Evolutionary conservation across 2,797 vertebrate species (phyloP), one percentile per base, ranked within the genome.

Genomic region (Pseudomugil gertrudae): DNA sequence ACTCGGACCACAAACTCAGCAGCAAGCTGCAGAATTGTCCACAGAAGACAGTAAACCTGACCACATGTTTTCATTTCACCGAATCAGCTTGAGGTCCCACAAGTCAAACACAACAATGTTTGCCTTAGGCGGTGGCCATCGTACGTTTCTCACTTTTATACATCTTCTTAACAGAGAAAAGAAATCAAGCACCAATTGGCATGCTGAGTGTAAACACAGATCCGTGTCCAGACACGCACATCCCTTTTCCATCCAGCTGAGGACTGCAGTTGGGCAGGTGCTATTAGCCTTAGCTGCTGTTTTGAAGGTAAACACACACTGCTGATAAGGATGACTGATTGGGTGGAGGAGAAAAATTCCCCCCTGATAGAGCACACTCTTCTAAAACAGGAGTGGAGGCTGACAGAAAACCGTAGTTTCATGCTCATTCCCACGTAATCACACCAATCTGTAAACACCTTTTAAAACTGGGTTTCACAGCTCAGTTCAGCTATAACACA

Each of bases 251-350:
- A 54, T 59, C 73, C 60, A 66, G 53, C 65, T 32, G 56, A 60
- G 61, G 43, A 38, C 30, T 47, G 21, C 9, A 10, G 62, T 69
- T 66, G 70, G 53, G 72, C 76, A 11, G 50, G 78, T 66, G 52
- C 60, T 82, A 47, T 84, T 76, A 74, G 73, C 70, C 67, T 86
- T 84, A 80, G 84, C 85, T 70, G 63, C 79, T 23, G 70, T 53
- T 82, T 60, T 30, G 1, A 73, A 85, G 59, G 66, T 80, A 84
- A 89, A 89, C 71, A 87, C 62, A 43, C 45, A 24, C 60, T 36
- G 67, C 71, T 84, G 85, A 86, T 84, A 81, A 80, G 78, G 69
- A 57, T 9, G 27, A 40, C 68, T 56, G 74, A 81, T 72, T 76
- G 77, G 66, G n/a, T 52, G 45, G 40, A 80, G 54, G 33, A 69